phyloP scores from a whole-genome alignment of 2,888 invertebrate genomes.

The Ramazzottius varieornatus region DNA sequence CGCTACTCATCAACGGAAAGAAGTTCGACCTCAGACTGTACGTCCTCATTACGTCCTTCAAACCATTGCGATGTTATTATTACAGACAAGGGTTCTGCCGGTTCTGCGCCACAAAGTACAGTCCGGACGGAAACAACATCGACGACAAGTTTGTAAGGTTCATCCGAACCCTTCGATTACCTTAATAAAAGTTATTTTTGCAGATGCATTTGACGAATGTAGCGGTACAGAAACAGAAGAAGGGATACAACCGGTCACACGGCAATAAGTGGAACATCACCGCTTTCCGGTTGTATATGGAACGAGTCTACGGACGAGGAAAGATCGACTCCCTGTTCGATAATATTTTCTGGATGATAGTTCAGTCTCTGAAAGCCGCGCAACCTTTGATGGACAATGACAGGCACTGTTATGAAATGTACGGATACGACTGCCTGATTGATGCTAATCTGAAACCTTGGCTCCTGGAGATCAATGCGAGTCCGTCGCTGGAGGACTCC shows the following conservation, averaged over 20 bases:
- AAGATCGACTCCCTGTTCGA: constrained; percentile 56
- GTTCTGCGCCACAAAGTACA: constrained; percentile 78
- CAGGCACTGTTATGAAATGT: constrained; percentile 2
- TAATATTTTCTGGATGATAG: constrained; percentile 44
- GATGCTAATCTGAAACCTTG: not conserved
- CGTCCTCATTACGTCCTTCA: constrained; percentile 69
- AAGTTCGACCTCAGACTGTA: constrained; percentile 79
- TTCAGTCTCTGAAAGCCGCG: constrained; percentile 65
- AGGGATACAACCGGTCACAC: not conserved
- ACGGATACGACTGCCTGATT: not conserved
- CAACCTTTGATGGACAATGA: not conserved
- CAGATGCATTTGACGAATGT: constrained; percentile 87
- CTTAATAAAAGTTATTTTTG: no score
- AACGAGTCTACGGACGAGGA: not conserved
- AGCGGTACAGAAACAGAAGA: constrained; percentile 66
- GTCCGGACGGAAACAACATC: constrained; percentile 21
- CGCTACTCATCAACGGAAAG: constrained; percentile 72
- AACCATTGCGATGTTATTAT: constrained; percentile 70
- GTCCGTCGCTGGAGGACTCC: not conserved
- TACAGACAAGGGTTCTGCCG: constrained; percentile 64
- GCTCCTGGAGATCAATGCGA: not conserved
- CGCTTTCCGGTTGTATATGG: not conserved
- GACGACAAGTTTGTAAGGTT: constrained; percentile 18
- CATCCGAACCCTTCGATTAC: no score
- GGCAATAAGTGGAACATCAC: not conserved